A percentile compares a stretch with the other conserved stretches of the same genome.
Conservation (phyloP, 2,888 invertebrate genomes). For the Limnephilus auricula region DNA sequence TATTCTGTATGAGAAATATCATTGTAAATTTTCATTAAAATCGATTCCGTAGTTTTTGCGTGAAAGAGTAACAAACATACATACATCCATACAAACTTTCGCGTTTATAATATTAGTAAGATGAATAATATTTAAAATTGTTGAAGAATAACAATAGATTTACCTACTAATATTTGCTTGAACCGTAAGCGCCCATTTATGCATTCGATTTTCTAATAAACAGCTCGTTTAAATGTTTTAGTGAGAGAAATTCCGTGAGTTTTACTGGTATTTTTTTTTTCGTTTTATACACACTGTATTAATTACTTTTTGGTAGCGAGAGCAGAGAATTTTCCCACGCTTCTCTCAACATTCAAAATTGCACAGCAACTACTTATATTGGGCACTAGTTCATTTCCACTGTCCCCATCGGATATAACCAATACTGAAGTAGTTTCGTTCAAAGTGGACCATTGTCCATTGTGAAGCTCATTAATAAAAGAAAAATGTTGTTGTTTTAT, state of each 20-base stretch:
- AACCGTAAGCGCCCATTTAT: too few relatives aligned
- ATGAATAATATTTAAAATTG: too few relatives aligned
- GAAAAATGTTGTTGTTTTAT: constrained; percentile 11
- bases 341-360: background rate
- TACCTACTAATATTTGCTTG: too few relatives aligned
- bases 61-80: too few relatives aligned
- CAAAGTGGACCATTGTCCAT: constrained; percentile 16
- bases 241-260: background rate
- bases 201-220: too few relatives aligned
- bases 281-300: background rate
- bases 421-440: background rate
- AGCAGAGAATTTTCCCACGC: background rate
- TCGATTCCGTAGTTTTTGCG: too few relatives aligned
- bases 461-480: background rate
- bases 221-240: too few relatives aligned
- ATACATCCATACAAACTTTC: too few relatives aligned
- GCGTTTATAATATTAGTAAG: too few relatives aligned
- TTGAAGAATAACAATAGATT: too few relatives aligned
- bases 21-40: too few relatives aligned
- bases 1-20: too few relatives aligned
- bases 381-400: background rate
- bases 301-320: background rate
- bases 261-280: background rate
- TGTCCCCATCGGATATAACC: background rate
- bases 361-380: background rate